Percentiles rank a stretch among this genome's conserved stretches.
phyloP scores from a whole-genome alignment of 2,888 invertebrate species.

The Acanthosepion pharaonis region DNA sequence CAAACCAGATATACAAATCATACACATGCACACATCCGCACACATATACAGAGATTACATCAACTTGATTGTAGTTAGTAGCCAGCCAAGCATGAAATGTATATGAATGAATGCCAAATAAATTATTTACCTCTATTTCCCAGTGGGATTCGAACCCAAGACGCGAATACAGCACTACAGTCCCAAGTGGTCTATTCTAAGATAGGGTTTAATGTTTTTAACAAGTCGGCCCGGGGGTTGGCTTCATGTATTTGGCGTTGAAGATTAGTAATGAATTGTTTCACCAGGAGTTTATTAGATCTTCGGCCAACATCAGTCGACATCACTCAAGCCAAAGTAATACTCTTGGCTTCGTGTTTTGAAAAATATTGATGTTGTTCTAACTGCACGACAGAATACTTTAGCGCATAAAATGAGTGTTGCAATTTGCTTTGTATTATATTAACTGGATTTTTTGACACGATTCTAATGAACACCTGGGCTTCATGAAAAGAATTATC shows the following conservation, averaged over 20 bases:
- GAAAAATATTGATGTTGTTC: too few species aligned
- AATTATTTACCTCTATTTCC: neutral
- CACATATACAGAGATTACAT: neutral
- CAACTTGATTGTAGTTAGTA: conserved; percentile 2
- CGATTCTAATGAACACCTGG: too few species aligned
- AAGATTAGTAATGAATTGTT: too few species aligned
- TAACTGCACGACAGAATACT: too few species aligned
- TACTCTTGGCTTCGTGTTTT: too few species aligned
- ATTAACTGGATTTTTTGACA: too few species aligned
- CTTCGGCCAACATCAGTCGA: too few species aligned
- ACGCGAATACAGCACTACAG: neutral
- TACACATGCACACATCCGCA: neutral
- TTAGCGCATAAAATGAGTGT: too few species aligned
- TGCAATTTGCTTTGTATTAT: too few species aligned
- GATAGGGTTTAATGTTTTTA: neutral
- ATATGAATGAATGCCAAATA: conserved; percentile 33
- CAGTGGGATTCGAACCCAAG: conserved; percentile 9
- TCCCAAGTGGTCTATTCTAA: neutral
- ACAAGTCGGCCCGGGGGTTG: neutral
- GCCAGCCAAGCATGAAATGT: neutral
- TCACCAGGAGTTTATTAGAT: too few species aligned
- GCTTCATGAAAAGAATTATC: too few species aligned
- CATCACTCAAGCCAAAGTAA: too few species aligned
- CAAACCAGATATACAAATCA: neutral
- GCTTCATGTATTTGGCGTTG: neutral